Evolutionary conservation across 2,797 vertebrate genomes (phyloP).

Genomic region (Peromyscus aztecus): DNA sequence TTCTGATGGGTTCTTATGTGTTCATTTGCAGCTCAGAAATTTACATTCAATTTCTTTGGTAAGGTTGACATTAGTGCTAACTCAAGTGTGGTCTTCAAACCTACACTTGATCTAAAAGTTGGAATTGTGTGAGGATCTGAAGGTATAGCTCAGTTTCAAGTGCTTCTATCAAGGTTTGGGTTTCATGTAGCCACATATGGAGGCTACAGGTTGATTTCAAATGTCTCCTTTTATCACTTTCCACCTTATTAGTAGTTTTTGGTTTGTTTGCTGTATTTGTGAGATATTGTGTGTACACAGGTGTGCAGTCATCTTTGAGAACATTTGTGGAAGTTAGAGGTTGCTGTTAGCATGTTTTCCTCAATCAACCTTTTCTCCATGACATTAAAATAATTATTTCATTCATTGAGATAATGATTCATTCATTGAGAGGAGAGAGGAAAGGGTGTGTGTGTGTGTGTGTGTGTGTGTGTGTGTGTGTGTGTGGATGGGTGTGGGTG

Average conservation of each 20-base stretch:
- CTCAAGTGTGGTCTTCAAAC: slow-evolving; percentile 24
- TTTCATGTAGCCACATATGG: background rate
- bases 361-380: background rate
- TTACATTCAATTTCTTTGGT: background rate
- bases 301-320: background rate
- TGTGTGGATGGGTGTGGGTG: too few relatives aligned
- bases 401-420: background rate
- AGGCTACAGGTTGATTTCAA: background rate
- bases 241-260: background rate
- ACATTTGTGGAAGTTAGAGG: background rate
- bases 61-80: slow-evolving; percentile 21
- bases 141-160: background rate
- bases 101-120: slow-evolving; percentile 8
- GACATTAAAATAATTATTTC: background rate
- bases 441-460: too few relatives aligned
- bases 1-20: background rate
- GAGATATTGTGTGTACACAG: background rate
- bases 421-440: background rate
- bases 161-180: background rate
- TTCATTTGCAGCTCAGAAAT: background rate
- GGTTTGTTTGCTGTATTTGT: background rate
- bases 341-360: background rate
- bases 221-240: background rate
- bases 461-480: too few relatives aligned
- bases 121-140: background rate